Evolutionary conservation across 2,113 vertebrate species (phyloP), one percentile per base, ranked within the genome.

Genomic region (Grammomys dolichurus): DNA sequence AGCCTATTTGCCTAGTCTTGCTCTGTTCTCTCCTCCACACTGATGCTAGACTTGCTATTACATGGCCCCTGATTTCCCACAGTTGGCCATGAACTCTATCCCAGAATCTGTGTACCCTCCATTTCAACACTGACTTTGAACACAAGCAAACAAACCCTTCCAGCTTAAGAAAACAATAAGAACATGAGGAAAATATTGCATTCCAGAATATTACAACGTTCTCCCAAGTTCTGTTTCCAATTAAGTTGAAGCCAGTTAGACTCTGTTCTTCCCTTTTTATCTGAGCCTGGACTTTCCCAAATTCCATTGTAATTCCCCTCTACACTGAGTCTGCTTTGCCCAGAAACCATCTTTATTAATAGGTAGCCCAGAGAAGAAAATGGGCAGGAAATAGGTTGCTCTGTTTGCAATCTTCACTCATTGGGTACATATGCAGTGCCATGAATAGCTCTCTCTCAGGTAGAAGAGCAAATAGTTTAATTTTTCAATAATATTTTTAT

Each of bases 221-320:
- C 54, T 87, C 56, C 26, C 56, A 94, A 91, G n/a, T 70, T 73
- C 24, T 97, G 63, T 73, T 96, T 91, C 73, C 54, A 91, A 75
- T 96, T 95, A 96, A 94, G 16, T 60, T 51, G 69, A 93, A 96
- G 73, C 14, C 60, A 84, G 36, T 91, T 82, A 95, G 56, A 80
- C 70, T 89, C 82, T 76, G 63, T 54, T 9, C 60, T 51, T 78
- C 20, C 24, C 43, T 33, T 91, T 96, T 88, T 81, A 80, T 72
- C 46, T 40, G 24, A 91, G n/a, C 24, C 40, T 87, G 28, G 63
- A 96, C n/a, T 84, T 89, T 87, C 63, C 75, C 80, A 75, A 91
- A 91, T 94, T 26, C 69, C n/a, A 67, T 46, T 0, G 12, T 95
- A 60, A 40, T 75, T 78, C 48, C 58, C 26, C 7, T 84, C 20